Evolutionary conservation across 35 echinoderm and acorn worm species (phyloP), one percentile per base, ranked within the genome.

Genomic region (Diadema setosum): DNA sequence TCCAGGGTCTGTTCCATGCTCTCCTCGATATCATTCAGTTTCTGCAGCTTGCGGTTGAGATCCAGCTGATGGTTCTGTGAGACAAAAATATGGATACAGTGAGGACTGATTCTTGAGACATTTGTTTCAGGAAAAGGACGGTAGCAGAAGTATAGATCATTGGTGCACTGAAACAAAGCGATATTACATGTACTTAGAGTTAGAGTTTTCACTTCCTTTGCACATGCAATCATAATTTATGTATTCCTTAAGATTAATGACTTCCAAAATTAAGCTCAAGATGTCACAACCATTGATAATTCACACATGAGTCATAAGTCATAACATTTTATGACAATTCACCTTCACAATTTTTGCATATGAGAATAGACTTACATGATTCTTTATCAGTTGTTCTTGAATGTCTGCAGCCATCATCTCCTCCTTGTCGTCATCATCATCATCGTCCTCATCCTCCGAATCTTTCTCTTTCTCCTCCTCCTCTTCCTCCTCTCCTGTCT

Each of bases 341-440:
- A n/a, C n/a, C n/a, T n/a, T n/a, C n/a, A n/a, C n/a, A n/a, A n/a
- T n/a, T n/a, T n/a, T n/a, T n/a, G n/a, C n/a, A n/a, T n/a, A n/a
- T n/a, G n/a, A n/a, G n/a, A n/a, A n/a, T n/a, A n/a, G n/a, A 33
- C 83, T 83, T 49, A 97, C 94, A 91, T 97, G 94, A 87, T 97
- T 97, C 46, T 93, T 49, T 7, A 92, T 70, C 16, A 97, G 92
- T 61, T 97, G 81, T 65, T 92, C 86, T 40, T 97, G 94, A 40
- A 93, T 82, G 32, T 67, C 90, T 61, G 63, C 58, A 21, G 82
- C 81, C 26, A 33, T 70, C 39, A 83, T 40, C 50, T 50, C 83
- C 2, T 85, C 35, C 18, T 90, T 67, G 52, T 52, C n/a, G n/a
- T n/a, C n/a, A n/a, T n/a, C n/a, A n/a, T n/a, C n/a, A n/a, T n/a